A percentile compares a stretch with the other conserved stretches of the same genome.
Evolutionary conservation across 2,113 vertebrate species (phyloP).

Genomic region (Cololabis saira): DNA sequence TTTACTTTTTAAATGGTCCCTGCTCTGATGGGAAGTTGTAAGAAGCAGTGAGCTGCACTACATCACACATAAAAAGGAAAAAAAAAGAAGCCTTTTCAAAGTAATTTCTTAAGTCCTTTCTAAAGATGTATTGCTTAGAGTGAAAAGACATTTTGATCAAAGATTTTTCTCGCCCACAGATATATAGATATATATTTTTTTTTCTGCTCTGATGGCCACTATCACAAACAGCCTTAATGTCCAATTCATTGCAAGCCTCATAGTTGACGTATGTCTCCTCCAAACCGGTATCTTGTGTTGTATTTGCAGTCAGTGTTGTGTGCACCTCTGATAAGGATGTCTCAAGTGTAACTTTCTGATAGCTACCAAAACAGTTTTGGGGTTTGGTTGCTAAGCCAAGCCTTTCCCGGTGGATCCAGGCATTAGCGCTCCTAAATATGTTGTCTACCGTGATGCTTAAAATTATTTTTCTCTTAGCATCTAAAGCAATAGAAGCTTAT

Average conservation of each 20-base stretch:
- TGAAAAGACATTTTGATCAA: slow-evolving; percentile 47
- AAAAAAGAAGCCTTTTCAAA: slow-evolving; percentile 31
- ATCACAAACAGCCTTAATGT: slow-evolving; percentile 51
- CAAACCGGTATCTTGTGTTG: slow-evolving; percentile 59
- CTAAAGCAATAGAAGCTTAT: too few species aligned
- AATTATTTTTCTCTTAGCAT: slow-evolving; percentile 11
- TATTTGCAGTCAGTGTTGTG: slow-evolving; percentile 59
- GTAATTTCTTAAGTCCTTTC: slow-evolving; percentile 40
- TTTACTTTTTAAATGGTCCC: slow-evolving; percentile 58
- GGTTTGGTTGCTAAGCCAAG: slow-evolving; percentile 32
- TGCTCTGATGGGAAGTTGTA: slow-evolving; percentile 53
- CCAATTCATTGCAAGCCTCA: slow-evolving; percentile 46
- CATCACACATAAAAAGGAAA: slow-evolving; percentile 33
- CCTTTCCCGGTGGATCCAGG: slow-evolving; percentile 29
- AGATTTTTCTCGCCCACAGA: slow-evolving; percentile 12
- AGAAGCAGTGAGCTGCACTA: slow-evolving; percentile 48
- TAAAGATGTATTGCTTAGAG: slow-evolving; percentile 32
- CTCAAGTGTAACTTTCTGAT: slow-evolving; percentile 51
- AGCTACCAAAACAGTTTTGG: slow-evolving; percentile 50
- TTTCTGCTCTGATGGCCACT: slow-evolving; percentile 50
- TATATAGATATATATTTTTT: slow-evolving; percentile 15
- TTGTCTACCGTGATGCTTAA: neutral
- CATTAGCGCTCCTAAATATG: slow-evolving; percentile 11
- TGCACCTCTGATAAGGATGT: slow-evolving; percentile 64
- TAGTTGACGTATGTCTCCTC: slow-evolving; percentile 52